These are phyloP conservation scores for Montipora foliosa DNA, from an alignment of 64 coral and sea anemone genomes.

Conservation along the genomic window DNA sequence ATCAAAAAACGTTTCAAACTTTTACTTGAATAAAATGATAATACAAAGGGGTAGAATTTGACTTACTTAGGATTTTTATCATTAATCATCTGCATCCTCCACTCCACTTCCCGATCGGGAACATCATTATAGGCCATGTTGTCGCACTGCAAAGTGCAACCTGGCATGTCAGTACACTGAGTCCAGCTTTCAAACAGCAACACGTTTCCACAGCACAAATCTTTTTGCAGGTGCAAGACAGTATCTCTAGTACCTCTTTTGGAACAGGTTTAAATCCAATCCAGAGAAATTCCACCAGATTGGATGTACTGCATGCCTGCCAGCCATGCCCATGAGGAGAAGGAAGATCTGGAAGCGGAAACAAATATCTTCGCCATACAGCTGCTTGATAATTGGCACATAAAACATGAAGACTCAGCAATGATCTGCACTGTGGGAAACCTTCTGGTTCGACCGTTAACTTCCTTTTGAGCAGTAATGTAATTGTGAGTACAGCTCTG, in stretches of 20 bases:
- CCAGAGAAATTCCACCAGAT: conserved; percentile 49
- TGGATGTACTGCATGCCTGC: neutral
- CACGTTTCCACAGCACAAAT: conserved; percentile 58
- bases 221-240: conserved; percentile 35
- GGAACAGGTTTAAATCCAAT: conserved; percentile 69
- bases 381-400: conserved; percentile 67
- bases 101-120: conserved; percentile 9
- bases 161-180: conserved; percentile 59
- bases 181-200: conserved; percentile 51
- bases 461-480: conserved; percentile 62
- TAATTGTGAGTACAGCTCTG: too few relatives aligned
- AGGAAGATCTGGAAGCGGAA: conserved; percentile 51
- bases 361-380: conserved; percentile 34
- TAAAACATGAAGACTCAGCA: conserved; percentile 27
- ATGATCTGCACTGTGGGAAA: conserved; percentile 56
- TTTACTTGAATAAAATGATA: too few relatives aligned
- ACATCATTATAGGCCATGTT: conserved; percentile 49
- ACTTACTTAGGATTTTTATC: neutral
- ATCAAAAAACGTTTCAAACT: too few relatives aligned
- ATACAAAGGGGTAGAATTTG: too few relatives aligned
- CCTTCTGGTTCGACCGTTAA: conserved; percentile 62
- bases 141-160: conserved; percentile 34
- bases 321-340: conserved; percentile 40
- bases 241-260: conserved; percentile 63
- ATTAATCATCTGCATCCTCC: conserved; percentile 36